These are phyloP conservation scores for Paraplagusia blochii DNA, from an alignment of 2,113 vertebrate genomes.

Conservation along the genomic window DNA sequence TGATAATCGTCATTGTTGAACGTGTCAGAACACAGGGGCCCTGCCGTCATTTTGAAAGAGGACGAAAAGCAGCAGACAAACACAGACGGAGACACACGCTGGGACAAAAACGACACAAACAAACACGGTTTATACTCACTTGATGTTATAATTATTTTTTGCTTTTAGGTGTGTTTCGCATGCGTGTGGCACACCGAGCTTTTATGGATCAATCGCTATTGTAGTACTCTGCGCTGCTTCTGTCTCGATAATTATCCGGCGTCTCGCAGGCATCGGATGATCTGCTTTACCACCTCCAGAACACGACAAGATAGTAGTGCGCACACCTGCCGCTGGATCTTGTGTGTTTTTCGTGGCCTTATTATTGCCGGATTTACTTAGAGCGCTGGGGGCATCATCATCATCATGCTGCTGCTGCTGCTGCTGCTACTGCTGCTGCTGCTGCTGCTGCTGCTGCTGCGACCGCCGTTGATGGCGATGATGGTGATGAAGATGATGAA, in stretches of 20 bases:
- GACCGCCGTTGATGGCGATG: too few species aligned
- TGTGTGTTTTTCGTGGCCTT: background rate
- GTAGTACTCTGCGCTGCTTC: slow-evolving; percentile 50
- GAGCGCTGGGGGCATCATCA: too few species aligned
- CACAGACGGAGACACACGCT: background rate
- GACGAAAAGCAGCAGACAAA: slow-evolving; percentile 9
- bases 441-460: too few species aligned
- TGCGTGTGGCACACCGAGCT: slow-evolving; percentile 67
- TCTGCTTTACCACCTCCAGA: slow-evolving; percentile 29
- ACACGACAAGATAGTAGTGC: slow-evolving; percentile 31
- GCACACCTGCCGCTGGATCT: slow-evolving; percentile 53
- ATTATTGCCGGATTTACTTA: too few species aligned
- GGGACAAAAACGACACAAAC: slow-evolving; percentile 54
- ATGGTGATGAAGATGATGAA: too few species aligned
- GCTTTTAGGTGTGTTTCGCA: slow-evolving; percentile 64
- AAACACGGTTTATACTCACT: slow-evolving; percentile 74
- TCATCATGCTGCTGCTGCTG: too few species aligned
- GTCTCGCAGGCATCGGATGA: slow-evolving; percentile 39
- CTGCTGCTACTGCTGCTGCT: too few species aligned
- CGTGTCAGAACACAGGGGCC: too few species aligned
- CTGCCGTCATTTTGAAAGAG: too few species aligned
- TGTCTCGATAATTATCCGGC: slow-evolving; percentile 54
- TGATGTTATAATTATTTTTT: slow-evolving; percentile 40
- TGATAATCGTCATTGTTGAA: too few species aligned
- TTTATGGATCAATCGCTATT: slow-evolving; percentile 53